Base-by-base conservation (phyloP, 2,797 vertebrate species). In the Pseudochaenichthys georgianus region DNA sequence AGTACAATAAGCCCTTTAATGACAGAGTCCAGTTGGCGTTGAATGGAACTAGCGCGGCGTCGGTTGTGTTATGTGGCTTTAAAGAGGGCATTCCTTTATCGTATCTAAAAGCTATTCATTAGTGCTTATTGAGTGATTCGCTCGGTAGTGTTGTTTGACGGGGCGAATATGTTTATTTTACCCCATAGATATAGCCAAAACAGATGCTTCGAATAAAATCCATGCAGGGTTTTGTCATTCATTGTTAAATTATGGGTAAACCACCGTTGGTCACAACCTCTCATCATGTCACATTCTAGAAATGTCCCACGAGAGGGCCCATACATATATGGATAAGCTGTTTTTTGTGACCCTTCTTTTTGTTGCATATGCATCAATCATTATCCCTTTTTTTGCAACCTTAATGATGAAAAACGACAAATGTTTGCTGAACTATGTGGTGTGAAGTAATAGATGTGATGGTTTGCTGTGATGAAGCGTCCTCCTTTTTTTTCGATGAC, bases 401-500 rank as follows among this genome's bases (percentile, higher is more conserved):
- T 46, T 17, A 60, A 28, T n/a, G 52, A n/a, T 8, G 6, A n/a
- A 41, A 55, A 47, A 2, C 4, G 5, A 34, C 43, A 42, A 16
- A 0, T 48, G 67, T 31, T 9, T 73, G 43, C 53, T 46, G 60
- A 42, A 85, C 64, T 63, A 1, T 57, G 78, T 45, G 68, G 3
- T 66, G 75, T 64, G 80, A 19, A 74, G 70, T 78, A 60, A 76
- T 84, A 57, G 66, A 73, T 88, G 81, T 75, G 77, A 73, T 42
- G 79, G 50, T 73, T 76, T 64, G 78, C 78, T 88, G 82, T 76
- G 79, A 84, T 81, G 87, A 92, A 82, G 84, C 89, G 87, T 88
- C 90, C 88, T 89, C 76, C 78, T 88, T 87, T 85, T 84, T 53
- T 77, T 55, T 86, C 90, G 82, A 92, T 94, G 93, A 94, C 92